Base-by-base conservation (phyloP, 2,797 vertebrate genomes). In the Sebastes trivittatus region DNA sequence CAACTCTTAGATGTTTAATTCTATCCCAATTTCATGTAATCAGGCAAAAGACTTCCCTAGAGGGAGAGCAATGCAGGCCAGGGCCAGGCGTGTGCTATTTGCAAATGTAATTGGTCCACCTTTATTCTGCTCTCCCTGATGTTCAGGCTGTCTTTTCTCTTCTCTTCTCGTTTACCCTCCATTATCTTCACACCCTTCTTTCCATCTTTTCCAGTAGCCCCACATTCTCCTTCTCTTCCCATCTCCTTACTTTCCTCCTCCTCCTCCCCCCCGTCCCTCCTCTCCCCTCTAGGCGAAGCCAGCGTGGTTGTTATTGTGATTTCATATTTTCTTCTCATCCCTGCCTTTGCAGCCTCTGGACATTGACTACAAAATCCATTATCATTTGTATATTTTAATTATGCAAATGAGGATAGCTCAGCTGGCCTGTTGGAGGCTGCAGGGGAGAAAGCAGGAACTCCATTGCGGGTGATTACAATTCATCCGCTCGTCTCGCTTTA, bases 341-440 rank as follows among this genome's bases (percentile, higher is more conserved):
- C 89, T 93, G 95, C 96, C 98, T 98, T 97, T 97, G 98, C 98
- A 98, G 98, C 98, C 97, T 96, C 98, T 99, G 98, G 98, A 99
- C 98, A 99, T 98, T 99, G 98, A 99, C 97, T 98, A 99, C 98
- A 98, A 99, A 99, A 99, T 99, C 98, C 98, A 99, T 99, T 99
- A 99, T 99, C 98, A 99, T 99, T 99, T 99, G 98, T 99, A 98
- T 99, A 99, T 99, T 99, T 99, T 99, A 99, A 99, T 99, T 99
- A 99, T 99, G 98, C 97, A 99, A 99, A 99, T 99, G 96, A 98
- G 97, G 96, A 97, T 97, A 93, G 97, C 97, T 99, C 97, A 98
- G 97, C 97, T 98, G 98, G 96, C 96, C 96, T 96, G 96, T 96
- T 95, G 95, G 96, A 97, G 96, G 97, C 98, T 98, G 98, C 97